Percentiles rank a stretch among this genome's conserved stretches.
phyloP scores from a whole-genome alignment of 2,797 vertebrate genomes.

The Anableps anableps region DNA sequence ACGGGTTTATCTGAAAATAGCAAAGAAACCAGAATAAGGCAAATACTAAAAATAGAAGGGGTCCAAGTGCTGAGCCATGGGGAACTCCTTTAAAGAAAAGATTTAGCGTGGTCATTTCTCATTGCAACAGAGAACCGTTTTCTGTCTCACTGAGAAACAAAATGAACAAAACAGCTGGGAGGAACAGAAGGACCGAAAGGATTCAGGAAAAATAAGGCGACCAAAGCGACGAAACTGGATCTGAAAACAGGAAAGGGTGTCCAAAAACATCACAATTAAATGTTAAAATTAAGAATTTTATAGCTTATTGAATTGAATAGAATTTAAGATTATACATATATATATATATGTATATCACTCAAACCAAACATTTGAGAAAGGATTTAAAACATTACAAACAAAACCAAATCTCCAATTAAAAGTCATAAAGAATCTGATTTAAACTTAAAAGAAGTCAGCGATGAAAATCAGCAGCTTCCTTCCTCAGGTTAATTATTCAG shows the following conservation, averaged over 20 bases:
- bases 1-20: too few species aligned
- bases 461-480: not conserved
- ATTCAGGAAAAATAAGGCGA: not conserved
- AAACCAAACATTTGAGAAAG: not conserved
- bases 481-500: not conserved
- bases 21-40: too few species aligned
- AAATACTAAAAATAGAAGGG: too few species aligned
- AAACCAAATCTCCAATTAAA: not conserved
- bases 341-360: too few species aligned
- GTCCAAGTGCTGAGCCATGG: not conserved
- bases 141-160: not conserved
- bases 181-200: not conserved
- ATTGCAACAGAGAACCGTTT: not conserved
- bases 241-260: not conserved
- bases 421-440: not conserved
- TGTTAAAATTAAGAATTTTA: not conserved
- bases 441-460: not conserved
- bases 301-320: too few species aligned
- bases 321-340: too few species aligned
- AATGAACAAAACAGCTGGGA: not conserved
- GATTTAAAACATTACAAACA: not conserved
- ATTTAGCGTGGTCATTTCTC: not conserved
- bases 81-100: not conserved
- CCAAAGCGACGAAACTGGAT: not conserved
- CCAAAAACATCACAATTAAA: not conserved